These are phyloP conservation scores for Sarcoramphus papa DNA, from an alignment of 2,797 vertebrate species.

Conservation along the genomic window DNA sequence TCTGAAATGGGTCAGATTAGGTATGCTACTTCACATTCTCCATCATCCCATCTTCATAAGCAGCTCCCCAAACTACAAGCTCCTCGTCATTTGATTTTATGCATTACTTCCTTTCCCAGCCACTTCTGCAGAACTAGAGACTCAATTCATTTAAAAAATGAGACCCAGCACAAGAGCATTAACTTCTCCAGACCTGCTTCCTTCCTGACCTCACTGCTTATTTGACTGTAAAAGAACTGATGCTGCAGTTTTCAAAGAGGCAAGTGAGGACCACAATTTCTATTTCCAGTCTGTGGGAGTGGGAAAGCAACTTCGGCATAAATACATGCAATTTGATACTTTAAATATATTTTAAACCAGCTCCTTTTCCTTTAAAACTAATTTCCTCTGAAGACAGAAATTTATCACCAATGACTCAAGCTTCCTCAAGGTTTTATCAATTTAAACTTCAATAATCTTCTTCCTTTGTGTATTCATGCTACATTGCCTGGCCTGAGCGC, in stretches of 20 bases:
- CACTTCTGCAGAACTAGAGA: background rate
- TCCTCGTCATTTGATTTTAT: background rate
- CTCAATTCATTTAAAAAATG: background rate
- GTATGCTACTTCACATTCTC: background rate
- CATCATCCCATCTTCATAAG: background rate
- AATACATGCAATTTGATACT: slow-evolving; percentile 34
- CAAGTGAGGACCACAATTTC: background rate
- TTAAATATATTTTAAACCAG: slow-evolving; percentile 1
- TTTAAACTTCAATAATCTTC: background rate
- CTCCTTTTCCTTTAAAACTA: background rate
- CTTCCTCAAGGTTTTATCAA: slow-evolving; percentile 29
- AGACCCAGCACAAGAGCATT: background rate
- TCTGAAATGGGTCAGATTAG: background rate
- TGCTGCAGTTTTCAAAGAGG: slow-evolving; percentile 27
- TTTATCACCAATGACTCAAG: slow-evolving; percentile 13
- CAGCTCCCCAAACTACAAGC: background rate
- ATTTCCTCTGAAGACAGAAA: slow-evolving; percentile 23
- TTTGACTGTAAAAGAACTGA: slow-evolving; percentile 29
- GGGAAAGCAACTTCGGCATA: background rate
- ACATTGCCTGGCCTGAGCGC: background rate
- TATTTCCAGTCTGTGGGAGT: slow-evolving; percentile 29
- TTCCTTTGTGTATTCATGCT: background rate
- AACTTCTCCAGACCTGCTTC: slow-evolving; percentile 1
- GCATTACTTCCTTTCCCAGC: slow-evolving; percentile 28
- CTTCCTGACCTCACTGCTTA: slow-evolving; percentile 19